Evolutionary conservation across 1,140 invertebrate species (phyloP), one percentile per base, ranked within the genome.

Genomic region (honey bee (Apis mellifera)): DNA sequence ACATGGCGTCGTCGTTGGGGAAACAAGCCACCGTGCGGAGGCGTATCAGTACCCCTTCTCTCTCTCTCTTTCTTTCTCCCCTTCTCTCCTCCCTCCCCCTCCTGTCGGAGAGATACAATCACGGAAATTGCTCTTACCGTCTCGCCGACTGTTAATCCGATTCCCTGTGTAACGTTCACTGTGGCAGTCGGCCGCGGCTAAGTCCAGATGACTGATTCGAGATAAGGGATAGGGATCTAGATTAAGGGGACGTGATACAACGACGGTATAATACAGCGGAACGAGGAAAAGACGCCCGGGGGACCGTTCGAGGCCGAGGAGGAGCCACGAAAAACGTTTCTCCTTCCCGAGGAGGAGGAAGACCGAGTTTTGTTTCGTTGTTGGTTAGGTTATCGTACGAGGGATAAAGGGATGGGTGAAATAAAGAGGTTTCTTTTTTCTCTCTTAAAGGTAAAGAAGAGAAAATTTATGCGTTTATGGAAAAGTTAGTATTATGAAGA

Each of bases 111-210:
- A 89, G 86, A 89, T 89, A 85, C 78, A 84, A 90, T 90, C 88
- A 80, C 82, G 88, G 86, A 88, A 90, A 90, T 90, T 90, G 86
- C 86, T 88, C 88, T 89, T 88, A 88, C 86, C 84, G 79, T 86
- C 89, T 90, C 89, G 86, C 88, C 81, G 78, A 72, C 84, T 86
- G 84, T 82, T 89, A 90, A 90, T 90, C 88, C 89, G 81, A 90
- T 90, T 89, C 83, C 62, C 80, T 32, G 69, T 87, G 81, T 78
- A 86, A 78, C 81, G 32, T 48, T 77, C 79, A 26, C 52, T 17
- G 4, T 70, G 72, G 68, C 62, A 32, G 64, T 50, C 78, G 55
- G 32, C 71, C 60, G 32, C 76, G 79, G 54, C 76, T 62, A 79
- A 72, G 21, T 62, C 77, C 64, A 69, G 85, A 80, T 83, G 86